phyloP scores from a whole-genome alignment of 2,888 invertebrate species.

The Spialia ferax region DNA sequence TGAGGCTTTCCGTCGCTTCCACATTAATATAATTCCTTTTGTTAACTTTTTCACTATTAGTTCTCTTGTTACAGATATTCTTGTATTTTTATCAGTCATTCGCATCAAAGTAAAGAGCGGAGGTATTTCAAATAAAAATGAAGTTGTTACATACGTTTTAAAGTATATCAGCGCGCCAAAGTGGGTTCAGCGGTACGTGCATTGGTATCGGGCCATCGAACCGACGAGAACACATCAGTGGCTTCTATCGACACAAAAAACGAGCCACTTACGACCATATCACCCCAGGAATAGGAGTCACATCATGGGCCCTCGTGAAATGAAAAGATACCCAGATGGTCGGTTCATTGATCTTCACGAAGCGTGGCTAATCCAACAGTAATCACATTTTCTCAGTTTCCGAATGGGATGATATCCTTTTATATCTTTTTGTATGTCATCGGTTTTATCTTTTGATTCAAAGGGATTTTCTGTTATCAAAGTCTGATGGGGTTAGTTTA shows the following conservation, averaged over 20 bases:
- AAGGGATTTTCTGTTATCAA: slow-evolving; percentile 13
- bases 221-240: slow-evolving; percentile 12
- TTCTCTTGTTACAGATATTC: too few species aligned
- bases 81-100: too few species aligned
- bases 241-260: not conserved
- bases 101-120: not conserved
- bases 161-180: slow-evolving; percentile 11
- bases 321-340: not conserved
- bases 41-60: too few species aligned
- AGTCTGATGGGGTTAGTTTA: slow-evolving; percentile 14
- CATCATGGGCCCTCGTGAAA: not conserved
- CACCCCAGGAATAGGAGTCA: not conserved
- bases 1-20: too few species aligned
- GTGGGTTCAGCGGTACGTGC: slow-evolving; percentile 15
- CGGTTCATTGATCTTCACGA: slow-evolving; percentile 18
- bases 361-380: slow-evolving; percentile 23
- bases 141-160: slow-evolving; percentile 11
- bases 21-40: too few species aligned
- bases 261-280: not conserved
- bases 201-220: not conserved
- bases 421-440: slow-evolving; percentile 18
- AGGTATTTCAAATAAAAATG: not conserved
- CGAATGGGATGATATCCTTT: slow-evolving; percentile 26
- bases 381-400: slow-evolving; percentile 27
- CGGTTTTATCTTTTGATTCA: slow-evolving; percentile 16